Base-by-base conservation (phyloP, 2,797 vertebrate species). In the Lutjanus argentimaculatus region DNA sequence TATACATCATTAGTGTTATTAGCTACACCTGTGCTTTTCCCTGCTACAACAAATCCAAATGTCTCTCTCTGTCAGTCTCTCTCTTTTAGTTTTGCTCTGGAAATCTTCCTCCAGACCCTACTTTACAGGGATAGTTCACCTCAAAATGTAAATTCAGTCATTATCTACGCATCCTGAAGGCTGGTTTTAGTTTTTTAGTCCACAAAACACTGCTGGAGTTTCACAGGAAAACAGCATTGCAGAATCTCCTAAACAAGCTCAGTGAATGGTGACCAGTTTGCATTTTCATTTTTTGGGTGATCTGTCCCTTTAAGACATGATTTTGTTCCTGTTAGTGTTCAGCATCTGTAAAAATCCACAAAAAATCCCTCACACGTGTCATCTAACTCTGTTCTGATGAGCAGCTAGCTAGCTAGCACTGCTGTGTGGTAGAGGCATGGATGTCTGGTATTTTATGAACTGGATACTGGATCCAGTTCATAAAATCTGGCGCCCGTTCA, bases 361-460 rank as follows among this genome's bases (percentile, higher is more conserved):
- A 64, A 58, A 11, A 45, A 45, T 40, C 12, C 13, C 30, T 1
- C 4, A 19, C 25, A 22, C 30, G 30, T 46, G 17, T 13, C 36
- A 1, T 17, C n/a, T 15, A 11, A 48, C 13, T 52, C 19, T 11
- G 56, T 2, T 42, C 14, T 61, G 10, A 1, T 36, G 49, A 48
- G 8, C 62, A 71, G 48, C 53, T 21, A 53, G 48, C 53, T 21
- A 53, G 15, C 51, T 19, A 46, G 4, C n/a, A 1, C 2, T n/a
- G 19, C 48, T 25, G 17, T 49, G 42, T 45, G 6, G 42, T 16
- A 21, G 15, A 67, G 52, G 17, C 14, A 46, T 42, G 73, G 30
- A 57, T 7, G 4, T 19, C 4, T 11, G 21, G 2, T 55, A n/a
- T 66, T 76, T 67, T 57, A 71, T 76, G 77, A 17, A 72, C 49